A percentile compares a stretch with the other conserved stretches of the same genome.
Evolutionary conservation across 1,140 invertebrate species (phyloP).

Genomic region (Scylla paramamosain): DNA sequence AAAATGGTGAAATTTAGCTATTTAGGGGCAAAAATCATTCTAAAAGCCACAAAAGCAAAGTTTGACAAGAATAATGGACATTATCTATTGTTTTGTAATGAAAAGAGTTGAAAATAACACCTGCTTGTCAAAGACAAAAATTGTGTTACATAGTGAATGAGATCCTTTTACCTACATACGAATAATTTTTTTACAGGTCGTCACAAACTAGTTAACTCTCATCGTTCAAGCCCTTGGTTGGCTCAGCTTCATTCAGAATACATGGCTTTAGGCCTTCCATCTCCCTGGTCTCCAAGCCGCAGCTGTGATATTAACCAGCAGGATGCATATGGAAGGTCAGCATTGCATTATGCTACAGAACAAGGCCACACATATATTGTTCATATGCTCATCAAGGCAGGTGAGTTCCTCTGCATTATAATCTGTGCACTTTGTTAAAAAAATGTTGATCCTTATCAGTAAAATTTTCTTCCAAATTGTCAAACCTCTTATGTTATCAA

Average conservation of each 20-base stretch:
- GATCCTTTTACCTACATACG: not conserved
- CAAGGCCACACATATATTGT: constrained; percentile 83
- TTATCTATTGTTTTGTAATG: no score
- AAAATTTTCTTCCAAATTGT: not conserved
- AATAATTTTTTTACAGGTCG: constrained; percentile 80
- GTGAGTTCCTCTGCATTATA: constrained; percentile 74
- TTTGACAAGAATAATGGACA: no score
- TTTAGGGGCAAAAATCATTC: no score
- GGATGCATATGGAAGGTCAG: constrained; percentile 82
- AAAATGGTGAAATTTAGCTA: no score
- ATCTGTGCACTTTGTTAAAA: not conserved
- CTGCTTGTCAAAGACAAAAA: no score
- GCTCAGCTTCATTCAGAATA: constrained; percentile 73
- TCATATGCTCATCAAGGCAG: constrained; percentile 79
- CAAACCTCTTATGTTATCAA: no score
- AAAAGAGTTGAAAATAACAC: no score
- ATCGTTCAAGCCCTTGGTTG: constrained; percentile 69
- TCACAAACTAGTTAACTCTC: constrained; percentile 78
- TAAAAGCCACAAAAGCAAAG: no score
- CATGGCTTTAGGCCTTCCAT: constrained; percentile 55
- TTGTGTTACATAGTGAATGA: no score
- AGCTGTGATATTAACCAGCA: constrained; percentile 81
- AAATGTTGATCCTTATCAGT: not conserved
- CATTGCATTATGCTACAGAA: constrained; percentile 84
- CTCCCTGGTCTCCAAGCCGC: constrained; percentile 62